Evolutionary conservation across 2,888 invertebrate species (phyloP).

Genomic region (Cataglyphis cursor): DNA sequence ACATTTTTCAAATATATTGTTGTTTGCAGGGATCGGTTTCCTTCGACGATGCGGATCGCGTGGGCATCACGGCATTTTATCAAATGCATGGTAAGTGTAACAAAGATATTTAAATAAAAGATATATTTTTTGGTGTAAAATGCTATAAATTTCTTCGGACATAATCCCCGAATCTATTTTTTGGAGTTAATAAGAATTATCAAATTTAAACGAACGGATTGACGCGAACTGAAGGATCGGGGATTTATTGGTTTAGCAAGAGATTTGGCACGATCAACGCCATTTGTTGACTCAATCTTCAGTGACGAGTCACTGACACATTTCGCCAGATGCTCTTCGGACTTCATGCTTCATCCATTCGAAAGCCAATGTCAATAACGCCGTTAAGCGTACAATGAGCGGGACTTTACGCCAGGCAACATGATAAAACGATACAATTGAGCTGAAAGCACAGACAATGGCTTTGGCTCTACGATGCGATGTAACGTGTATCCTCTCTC

Average conservation of each 20-base stretch:
- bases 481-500: slow-evolving; percentile 41
- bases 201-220: slow-evolving; percentile 19
- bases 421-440: slow-evolving; percentile 39
- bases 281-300: slow-evolving; percentile 25
- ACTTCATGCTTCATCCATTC: slow-evolving; percentile 30
- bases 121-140: background rate
- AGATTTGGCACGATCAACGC: slow-evolving; percentile 4
- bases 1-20: background rate
- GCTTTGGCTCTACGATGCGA: slow-evolving; percentile 37
- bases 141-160: background rate
- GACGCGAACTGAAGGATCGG: background rate
- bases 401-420: slow-evolving; percentile 17
- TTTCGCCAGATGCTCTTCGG: slow-evolving; percentile 15
- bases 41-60: slow-evolving; percentile 95
- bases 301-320: slow-evolving; percentile 5
- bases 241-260: background rate
- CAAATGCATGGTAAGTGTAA: slow-evolving; percentile 93
- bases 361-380: slow-evolving; percentile 36
- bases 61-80: slow-evolving; percentile 95
- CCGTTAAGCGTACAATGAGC: slow-evolving; percentile 31
- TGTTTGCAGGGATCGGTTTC: slow-evolving; percentile 94
- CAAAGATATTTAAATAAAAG: background rate
- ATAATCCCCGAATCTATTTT: background rate
- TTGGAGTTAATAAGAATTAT: background rate
- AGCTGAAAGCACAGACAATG: slow-evolving; percentile 59